These are phyloP conservation scores for Epinephelus moara DNA, from an alignment of 2,113 vertebrate genomes.

Conservation along the genomic window DNA sequence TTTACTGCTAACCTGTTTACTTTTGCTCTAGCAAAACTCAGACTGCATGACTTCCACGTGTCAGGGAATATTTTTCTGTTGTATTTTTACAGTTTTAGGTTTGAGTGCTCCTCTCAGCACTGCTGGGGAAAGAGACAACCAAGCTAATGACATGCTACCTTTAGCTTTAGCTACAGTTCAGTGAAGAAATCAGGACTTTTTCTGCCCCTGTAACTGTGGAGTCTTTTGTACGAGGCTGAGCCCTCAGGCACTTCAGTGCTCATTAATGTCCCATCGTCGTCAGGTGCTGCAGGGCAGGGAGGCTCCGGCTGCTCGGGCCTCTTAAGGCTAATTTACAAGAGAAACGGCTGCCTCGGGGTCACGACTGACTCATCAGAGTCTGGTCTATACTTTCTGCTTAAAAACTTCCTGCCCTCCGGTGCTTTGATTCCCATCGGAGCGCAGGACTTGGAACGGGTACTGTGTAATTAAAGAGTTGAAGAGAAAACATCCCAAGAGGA, in stretches of 20 bases:
- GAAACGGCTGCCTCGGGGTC: slow-evolving; percentile 48
- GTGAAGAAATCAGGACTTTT: not conserved
- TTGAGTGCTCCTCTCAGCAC: no score
- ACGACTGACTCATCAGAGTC: slow-evolving; percentile 41
- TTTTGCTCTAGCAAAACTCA: no score
- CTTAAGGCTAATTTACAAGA: slow-evolving; percentile 65
- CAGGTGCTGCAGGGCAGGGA: slow-evolving; percentile 39
- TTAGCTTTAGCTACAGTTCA: not conserved
- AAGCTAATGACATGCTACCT: not conserved
- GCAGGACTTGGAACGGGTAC: not conserved
- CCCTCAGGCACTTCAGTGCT: slow-evolving; percentile 30
- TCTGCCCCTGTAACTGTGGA: not conserved
- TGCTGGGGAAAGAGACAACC: not conserved
- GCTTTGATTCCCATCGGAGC: slow-evolving; percentile 50
- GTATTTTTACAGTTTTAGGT: not conserved
- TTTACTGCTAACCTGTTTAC: no score
- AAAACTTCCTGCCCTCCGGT: slow-evolving; percentile 59
- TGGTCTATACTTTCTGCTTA: slow-evolving; percentile 7
- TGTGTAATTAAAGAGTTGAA: slow-evolving; percentile 54
- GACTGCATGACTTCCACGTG: no score
- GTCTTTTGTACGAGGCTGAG: slow-evolving; percentile 21
- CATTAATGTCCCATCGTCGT: slow-evolving; percentile 49
- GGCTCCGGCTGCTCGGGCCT: slow-evolving; percentile 39
- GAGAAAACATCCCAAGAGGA: slow-evolving; percentile 8
- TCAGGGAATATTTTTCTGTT: no score